Evolutionary conservation across 2,888 invertebrate species (phyloP), one percentile per base, ranked within the genome.

Genomic region (Seira ritae): DNA sequence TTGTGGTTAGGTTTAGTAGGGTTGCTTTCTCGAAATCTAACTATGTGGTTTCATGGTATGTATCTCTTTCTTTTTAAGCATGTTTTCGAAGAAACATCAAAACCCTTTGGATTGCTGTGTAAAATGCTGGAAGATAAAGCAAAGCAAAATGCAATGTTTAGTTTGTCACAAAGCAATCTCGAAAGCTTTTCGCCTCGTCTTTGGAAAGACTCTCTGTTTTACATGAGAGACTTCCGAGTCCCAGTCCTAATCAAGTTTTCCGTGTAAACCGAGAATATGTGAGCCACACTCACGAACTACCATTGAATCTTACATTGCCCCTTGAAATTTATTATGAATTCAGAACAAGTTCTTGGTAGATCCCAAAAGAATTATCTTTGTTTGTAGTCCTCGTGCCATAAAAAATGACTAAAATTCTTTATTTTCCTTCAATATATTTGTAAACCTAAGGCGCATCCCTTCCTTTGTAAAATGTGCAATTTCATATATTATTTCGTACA

Each of bases 241-340:
- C 55, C 65, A 20, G 10, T 37, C 23, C 71, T 71, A 71, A 71
- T 71, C 71, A 71, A 55, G 24, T n/a, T 55, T n/a, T 71, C 68
- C 22, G 65, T 10, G 65, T 55, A 55, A 12, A 55, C 55, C 55
- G 55, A n/a, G 55, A 55, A 55, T 55, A 55, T 55, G 55, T 8
- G 55, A 55, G 55, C 55, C 55, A 55, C 31, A 31, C 31, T 55
- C 55, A 55, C 55, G 55, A 55, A 12, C 55, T n/a, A 8, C 15
- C 31, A 55, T 1, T 8, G 1, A 8, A 12, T 55, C 55, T 55
- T 55, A 55, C 6, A 17, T 55, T 55, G 55, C 55, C 55, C 55
- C 55, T 55, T n/a, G 55, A 55, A 55, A 55, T 8, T n/a, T 55
- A 55, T 55, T 55, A 55, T 55, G 55, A 55, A 55, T 55, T 55